Evolutionary conservation across 2,888 invertebrate genomes (phyloP), one percentile per base, ranked within the genome.

Genomic region (Macrosoma leucophasiata): DNA sequence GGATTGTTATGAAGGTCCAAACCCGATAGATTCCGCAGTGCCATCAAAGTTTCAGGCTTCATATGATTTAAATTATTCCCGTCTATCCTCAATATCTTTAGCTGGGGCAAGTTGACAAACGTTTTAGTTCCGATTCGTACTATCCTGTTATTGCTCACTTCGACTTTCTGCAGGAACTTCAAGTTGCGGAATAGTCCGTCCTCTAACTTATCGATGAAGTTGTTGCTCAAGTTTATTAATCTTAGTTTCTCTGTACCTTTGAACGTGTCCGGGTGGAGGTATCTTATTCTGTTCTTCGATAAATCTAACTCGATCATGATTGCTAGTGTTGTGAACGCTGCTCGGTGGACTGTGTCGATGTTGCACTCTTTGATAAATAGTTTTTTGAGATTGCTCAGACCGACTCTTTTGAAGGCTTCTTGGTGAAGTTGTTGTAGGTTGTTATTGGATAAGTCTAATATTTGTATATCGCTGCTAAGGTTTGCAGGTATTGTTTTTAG

Each of bases 261-360:
- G 65, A 95, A 95, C 0, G 91, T 91, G 49, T 88, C 88, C 0
- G 89, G 87, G 50, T 91, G 87, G 17, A 95, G 76, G 22, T 84
- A 85, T 23, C 76, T 78, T 36, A 95, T 90, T 25, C 75, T 81
- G 64, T 96, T 96, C 55, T 87, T 86, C 0, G 93, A 92, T 47
- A 96, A 77, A 65, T 96, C 94, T 46, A 96, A 76, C 66, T 95
- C 94, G 42, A 94, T 93, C 52, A 95, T 86, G 44, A 94, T 90
- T 23, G 87, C 87, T 26, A 96, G 79, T 1, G 90, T 90, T 35
- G 87, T 86, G 65, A 96, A 93, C 0, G 95, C 91, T 39, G 90
- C 87, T 42, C 88, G 88, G 59, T 93, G 87, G 1, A 96, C 75
- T 7, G 85, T 74, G 45, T 88, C 87, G 33, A 96, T 87, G 26